Conservation (phyloP, 2,797 vertebrate genomes). For the Danio jaintianensis region DNA sequence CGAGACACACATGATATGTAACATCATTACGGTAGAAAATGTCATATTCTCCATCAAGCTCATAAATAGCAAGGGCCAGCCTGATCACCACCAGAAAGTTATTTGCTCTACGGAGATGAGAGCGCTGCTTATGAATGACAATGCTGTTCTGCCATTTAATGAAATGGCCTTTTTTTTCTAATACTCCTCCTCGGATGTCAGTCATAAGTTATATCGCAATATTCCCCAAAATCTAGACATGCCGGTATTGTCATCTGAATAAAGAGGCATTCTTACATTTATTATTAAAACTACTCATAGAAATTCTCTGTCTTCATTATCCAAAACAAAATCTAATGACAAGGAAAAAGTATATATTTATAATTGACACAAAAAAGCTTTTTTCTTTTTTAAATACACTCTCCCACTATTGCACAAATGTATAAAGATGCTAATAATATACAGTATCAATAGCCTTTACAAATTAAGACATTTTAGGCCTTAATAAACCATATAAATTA, state of each 20-base stretch:
- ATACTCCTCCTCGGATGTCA: constrained; percentile 6
- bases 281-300: constrained; percentile 27
- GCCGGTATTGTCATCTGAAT: constrained; percentile 29
- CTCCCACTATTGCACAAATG: constrained; percentile 62
- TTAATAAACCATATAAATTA: constrained; percentile 69
- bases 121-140: not conserved
- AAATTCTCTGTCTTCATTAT: constrained; percentile 17
- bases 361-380: constrained; percentile 60
- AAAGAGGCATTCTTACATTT: constrained; percentile 9
- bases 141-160: constrained; percentile 23
- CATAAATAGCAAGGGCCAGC: constrained; percentile 9
- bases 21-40: constrained; percentile 28
- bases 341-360: constrained; percentile 58
- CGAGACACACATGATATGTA: constrained; percentile 25
- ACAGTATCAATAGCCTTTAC: constrained; percentile 68
- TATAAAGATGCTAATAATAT: constrained; percentile 50
- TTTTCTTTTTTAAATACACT: constrained; percentile 46
- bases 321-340: constrained; percentile 33
- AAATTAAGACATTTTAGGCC: constrained; percentile 77
- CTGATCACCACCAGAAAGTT: constrained; percentile 9
- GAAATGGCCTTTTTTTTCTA: not conserved
- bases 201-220: constrained; percentile 4
- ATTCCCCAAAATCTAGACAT: constrained; percentile 20
- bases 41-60: not conserved
- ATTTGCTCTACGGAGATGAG: constrained; percentile 10